These are phyloP conservation scores for Clarias macrocephalus DNA, from an alignment of 2,113 vertebrate species.

Conservation along the genomic window DNA sequence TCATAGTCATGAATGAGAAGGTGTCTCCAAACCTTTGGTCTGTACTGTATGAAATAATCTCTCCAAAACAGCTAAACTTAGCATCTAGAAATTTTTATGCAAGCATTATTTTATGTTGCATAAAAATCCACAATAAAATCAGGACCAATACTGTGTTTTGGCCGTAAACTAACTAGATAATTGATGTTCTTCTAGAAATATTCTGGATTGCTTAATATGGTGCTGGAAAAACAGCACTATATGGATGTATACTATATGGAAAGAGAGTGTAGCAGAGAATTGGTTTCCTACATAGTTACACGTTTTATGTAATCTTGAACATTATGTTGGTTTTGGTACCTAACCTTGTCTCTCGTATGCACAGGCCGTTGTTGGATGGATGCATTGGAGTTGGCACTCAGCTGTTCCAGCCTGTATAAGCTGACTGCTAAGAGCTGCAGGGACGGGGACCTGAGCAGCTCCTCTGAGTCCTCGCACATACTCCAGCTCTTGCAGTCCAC, in stretches of 20 bases:
- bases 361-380: slow-evolving; percentile 97
- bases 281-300: neutral
- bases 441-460: slow-evolving; percentile 80
- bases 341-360: neutral
- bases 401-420: slow-evolving; percentile 90
- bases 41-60: no score
- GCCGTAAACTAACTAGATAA: neutral
- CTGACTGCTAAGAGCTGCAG: slow-evolving; percentile 79
- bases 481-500: slow-evolving; percentile 80
- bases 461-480: slow-evolving; percentile 80
- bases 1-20: no score
- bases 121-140: no score
- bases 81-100: no score
- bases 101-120: no score
- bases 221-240: neutral
- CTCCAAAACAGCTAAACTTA: no score
- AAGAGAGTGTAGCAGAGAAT: neutral
- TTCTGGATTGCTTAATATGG: neutral
- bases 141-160: no score
- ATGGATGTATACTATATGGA: no score
- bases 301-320: neutral
- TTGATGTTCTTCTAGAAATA: neutral
- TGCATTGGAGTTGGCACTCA: slow-evolving; percentile 89
- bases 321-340: neutral
- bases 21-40: no score